Evolutionary conservation across 2,797 vertebrate genomes (phyloP).

Genomic region (Rhincodon typus): DNA sequence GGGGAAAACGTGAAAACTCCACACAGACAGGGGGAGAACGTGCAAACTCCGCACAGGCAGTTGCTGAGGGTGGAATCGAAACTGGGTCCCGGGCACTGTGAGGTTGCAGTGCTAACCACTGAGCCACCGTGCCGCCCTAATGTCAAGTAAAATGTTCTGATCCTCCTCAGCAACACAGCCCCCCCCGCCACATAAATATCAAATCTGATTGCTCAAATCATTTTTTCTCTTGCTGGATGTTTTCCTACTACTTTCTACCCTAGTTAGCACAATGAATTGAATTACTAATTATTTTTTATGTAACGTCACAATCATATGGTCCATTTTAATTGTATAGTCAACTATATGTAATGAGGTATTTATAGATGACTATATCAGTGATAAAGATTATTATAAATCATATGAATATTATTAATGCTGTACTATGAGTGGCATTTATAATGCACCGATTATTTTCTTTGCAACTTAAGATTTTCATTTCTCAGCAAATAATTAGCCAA

Average conservation of each 20-base stretch:
- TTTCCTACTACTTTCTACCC: background rate
- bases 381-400: background rate
- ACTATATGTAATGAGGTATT: background rate
- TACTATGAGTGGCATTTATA: background rate
- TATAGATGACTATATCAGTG: background rate
- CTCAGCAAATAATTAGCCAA: background rate
- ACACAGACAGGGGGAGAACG: too few relatives aligned
- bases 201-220: background rate
- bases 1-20: too few relatives aligned
- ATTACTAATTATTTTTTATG: background rate
- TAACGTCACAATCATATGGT: background rate
- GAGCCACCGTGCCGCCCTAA: background rate
- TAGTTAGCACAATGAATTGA: background rate
- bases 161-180: background rate
- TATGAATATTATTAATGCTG: background rate
- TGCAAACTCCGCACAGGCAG: too few relatives aligned
- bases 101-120: too few relatives aligned
- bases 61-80: too few relatives aligned
- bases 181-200: background rate
- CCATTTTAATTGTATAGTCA: background rate
- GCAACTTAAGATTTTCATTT: background rate
- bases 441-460: background rate
- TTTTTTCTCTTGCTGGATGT: background rate
- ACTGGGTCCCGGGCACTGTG: too few relatives aligned
- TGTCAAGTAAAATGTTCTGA: background rate